Conservation (phyloP, 2,797 vertebrate species). For the Pseudotriccus pelzelni region DNA sequence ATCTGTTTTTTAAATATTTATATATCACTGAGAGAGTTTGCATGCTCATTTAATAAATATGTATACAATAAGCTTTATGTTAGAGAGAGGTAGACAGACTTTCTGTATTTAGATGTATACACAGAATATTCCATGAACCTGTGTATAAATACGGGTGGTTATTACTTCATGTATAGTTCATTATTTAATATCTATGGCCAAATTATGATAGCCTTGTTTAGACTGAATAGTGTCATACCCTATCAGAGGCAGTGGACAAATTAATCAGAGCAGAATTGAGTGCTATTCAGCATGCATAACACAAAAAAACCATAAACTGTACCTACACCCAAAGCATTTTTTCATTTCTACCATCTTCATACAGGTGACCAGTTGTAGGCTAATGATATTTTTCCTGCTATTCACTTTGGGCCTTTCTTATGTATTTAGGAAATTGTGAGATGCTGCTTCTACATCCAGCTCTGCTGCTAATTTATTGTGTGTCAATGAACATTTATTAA, state of each 20-base stretch:
- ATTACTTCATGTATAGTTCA: background rate
- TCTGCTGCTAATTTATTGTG: background rate
- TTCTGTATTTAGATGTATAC: background rate
- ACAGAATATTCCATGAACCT: background rate
- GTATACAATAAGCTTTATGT: background rate
- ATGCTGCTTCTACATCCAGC: background rate
- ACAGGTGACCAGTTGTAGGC: background rate
- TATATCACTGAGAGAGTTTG: background rate
- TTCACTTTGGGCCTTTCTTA: background rate
- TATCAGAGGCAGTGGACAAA: background rate
- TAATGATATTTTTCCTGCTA: background rate
- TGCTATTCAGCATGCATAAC: background rate
- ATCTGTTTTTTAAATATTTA: background rate
- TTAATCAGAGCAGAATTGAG: background rate
- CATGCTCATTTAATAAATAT: background rate
- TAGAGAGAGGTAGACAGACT: background rate
- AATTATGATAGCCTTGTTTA: background rate
- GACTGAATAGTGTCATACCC: background rate
- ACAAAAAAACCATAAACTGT: accelerated
- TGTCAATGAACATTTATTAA: background rate
- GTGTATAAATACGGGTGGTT: background rate
- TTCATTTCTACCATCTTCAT: background rate
- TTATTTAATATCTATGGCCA: background rate
- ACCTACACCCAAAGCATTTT: background rate
- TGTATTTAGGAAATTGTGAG: background rate